A percentile compares a stretch with the other conserved stretches of the same genome.
These are phyloP conservation scores for Hydropsyche betteni DNA, from an alignment of 2,888 invertebrate genomes.

Conservation along the genomic window DNA sequence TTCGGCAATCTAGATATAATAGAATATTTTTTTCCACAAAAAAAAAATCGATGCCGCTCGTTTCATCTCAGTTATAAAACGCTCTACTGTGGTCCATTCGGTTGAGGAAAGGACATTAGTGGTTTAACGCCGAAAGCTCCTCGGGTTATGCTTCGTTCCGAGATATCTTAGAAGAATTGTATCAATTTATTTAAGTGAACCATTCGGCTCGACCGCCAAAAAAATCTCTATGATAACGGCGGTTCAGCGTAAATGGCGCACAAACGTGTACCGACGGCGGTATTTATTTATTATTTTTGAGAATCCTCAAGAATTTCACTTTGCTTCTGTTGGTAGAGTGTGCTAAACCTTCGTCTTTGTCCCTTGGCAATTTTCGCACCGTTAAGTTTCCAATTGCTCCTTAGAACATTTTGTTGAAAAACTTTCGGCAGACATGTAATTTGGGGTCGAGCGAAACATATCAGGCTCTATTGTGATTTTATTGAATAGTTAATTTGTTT, in stretches of 20 bases:
- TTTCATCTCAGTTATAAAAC: background rate
- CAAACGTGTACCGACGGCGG: background rate
- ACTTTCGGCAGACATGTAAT: too few relatives aligned
- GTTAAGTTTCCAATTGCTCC: too few relatives aligned
- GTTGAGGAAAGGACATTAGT: conserved; percentile 26
- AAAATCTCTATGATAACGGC: conserved; percentile 34
- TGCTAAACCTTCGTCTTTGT: too few relatives aligned
- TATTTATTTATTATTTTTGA: conserved; percentile 8
- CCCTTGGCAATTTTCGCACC: too few relatives aligned
- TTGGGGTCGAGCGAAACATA: too few relatives aligned
- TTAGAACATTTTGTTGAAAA: too few relatives aligned
- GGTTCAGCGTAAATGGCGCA: conserved; percentile 23
- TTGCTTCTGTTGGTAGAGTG: too few relatives aligned
- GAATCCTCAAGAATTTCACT: background rate
- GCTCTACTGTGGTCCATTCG: conserved; percentile 2
- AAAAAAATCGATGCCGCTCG: background rate
- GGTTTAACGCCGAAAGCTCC: conserved; percentile 27
- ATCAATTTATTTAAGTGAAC: conserved; percentile 41
- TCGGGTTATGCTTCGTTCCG: background rate
- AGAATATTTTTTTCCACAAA: background rate
- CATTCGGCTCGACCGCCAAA: conserved; percentile 29
- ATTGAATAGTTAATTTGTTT: too few relatives aligned
- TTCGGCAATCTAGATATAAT: too few relatives aligned
- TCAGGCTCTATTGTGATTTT: too few relatives aligned
- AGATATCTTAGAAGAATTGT: conserved; percentile 36